Evolutionary conservation across 1,140 invertebrate species (phyloP).

Genomic region (Melitaea cinxia): DNA sequence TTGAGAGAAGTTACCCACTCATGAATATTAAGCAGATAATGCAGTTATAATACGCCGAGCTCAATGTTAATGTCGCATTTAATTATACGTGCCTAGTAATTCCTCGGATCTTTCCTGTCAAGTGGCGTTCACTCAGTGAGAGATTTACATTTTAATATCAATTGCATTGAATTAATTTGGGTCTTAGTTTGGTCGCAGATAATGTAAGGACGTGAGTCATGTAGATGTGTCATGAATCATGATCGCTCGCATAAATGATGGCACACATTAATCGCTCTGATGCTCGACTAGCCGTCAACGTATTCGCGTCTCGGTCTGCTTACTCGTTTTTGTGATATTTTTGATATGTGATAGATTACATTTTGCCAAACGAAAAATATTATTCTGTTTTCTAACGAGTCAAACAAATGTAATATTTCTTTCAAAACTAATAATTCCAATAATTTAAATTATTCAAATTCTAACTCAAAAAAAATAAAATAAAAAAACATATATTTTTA

Average conservation of each 20-base stretch:
- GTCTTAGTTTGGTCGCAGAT: slow-evolving; percentile 3
- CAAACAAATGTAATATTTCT: too few species aligned
- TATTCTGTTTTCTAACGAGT: background rate
- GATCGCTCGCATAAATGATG: slow-evolving; percentile 13
- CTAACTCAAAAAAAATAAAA: too few species aligned
- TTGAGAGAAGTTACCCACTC: slow-evolving; percentile 61
- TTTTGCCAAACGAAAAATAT: background rate
- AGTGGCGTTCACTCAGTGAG: slow-evolving; percentile 16
- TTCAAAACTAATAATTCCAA: too few species aligned
- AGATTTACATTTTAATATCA: slow-evolving; percentile 33
- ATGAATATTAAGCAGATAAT: slow-evolving; percentile 76
- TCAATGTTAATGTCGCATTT: slow-evolving; percentile 57
- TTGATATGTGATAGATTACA: slow-evolving; percentile 19
- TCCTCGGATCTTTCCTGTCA: slow-evolving; percentile 37
- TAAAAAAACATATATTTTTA: too few species aligned
- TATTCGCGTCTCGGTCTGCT: slow-evolving; percentile 21
- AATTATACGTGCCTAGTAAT: slow-evolving; percentile 49
- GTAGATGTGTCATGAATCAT: slow-evolving; percentile 22
- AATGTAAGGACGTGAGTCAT: slow-evolving; percentile 18
- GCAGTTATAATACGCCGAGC: slow-evolving; percentile 69
- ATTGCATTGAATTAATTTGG: slow-evolving; percentile 19
- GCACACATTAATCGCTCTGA: slow-evolving; percentile 20
- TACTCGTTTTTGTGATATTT: slow-evolving; percentile 22
- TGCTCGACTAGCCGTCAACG: slow-evolving; percentile 24
- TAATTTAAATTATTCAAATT: too few species aligned